Evolutionary conservation across 1,140 invertebrate genomes (phyloP).

Genomic region (Caenorhabditis latens): DNA sequence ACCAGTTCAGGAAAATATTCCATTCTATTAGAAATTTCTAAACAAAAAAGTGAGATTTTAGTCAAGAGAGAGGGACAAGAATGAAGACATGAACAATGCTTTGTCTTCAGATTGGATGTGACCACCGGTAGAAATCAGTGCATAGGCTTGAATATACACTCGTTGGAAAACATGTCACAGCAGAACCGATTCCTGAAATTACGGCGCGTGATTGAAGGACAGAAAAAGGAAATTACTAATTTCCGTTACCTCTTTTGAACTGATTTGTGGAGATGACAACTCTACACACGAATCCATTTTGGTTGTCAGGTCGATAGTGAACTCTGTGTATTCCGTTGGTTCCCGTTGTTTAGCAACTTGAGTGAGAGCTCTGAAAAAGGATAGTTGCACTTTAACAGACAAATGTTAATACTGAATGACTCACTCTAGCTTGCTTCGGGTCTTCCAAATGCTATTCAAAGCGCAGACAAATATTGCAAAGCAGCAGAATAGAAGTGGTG

Average conservation of each 20-base stretch:
- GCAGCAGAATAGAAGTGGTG: constrained; percentile 63
- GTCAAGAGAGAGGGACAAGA: neutral
- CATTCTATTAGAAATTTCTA: neutral
- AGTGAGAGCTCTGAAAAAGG: constrained; percentile 52
- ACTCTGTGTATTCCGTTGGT: constrained; percentile 60
- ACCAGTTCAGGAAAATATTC: neutral
- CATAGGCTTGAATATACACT: neutral
- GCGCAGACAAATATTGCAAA: constrained; percentile 64
- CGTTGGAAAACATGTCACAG: neutral
- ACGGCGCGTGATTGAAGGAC: neutral
- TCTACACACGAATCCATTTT: constrained; percentile 64
- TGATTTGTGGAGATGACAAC: constrained; percentile 53
- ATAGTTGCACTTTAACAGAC: neutral
- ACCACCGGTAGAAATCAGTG: neutral
- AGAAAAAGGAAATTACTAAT: neutral
- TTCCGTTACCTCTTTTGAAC: constrained; percentile 32
- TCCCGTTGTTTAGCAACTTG: constrained; percentile 48
- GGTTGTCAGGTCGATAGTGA: constrained; percentile 64
- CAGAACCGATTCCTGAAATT: constrained; percentile 56
- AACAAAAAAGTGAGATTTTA: neutral
- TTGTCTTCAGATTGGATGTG: neutral
- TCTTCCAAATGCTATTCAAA: constrained; percentile 62
- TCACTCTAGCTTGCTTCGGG: constrained; percentile 61
- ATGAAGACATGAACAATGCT: neutral
- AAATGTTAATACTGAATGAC: neutral